Percentiles rank a stretch among this genome's conserved stretches.
phyloP scores from a whole-genome alignment of 1,140 invertebrate genomes.

The Goniozus legneri region DNA sequence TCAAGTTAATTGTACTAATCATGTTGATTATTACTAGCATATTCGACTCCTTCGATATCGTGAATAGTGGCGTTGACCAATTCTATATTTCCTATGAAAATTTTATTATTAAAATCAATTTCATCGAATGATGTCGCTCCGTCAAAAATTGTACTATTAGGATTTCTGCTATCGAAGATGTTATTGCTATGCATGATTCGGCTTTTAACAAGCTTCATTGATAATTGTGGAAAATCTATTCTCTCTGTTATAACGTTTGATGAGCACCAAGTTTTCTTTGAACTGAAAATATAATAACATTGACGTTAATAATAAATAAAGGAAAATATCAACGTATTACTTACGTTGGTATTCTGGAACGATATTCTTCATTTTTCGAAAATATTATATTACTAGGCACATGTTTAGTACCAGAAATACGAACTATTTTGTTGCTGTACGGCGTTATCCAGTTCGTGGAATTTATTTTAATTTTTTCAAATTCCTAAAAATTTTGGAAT shows the following conservation, averaged over 20 bases:
- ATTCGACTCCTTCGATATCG: conserved; percentile 5
- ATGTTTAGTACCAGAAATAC: conserved; percentile 31
- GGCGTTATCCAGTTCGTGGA: conserved; percentile 25
- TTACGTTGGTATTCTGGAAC: conserved; percentile 8
- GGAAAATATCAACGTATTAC: conserved; percentile 7
- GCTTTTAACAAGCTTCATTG: too few relatives aligned
- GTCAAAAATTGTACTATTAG: too few relatives aligned
- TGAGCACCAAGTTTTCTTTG: too few relatives aligned
- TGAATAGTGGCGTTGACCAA: conserved; percentile 11
- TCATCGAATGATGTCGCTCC: not conserved
- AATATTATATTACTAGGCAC: conserved; percentile 9
- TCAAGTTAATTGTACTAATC: too few relatives aligned
- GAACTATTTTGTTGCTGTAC: conserved; percentile 9
- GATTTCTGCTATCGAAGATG: too few relatives aligned
- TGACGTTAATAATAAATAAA: conserved; percentile 12
- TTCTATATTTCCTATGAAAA: conserved; percentile 9
- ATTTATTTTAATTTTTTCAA: conserved; percentile 26
- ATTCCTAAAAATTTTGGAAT: conserved; percentile 27
- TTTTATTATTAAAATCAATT: conserved; percentile 9
- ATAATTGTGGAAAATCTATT: too few relatives aligned
- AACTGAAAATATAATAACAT: not conserved
- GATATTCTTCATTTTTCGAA: conserved; percentile 15
- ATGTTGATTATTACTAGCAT: not conserved
- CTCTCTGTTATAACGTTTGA: too few relatives aligned
- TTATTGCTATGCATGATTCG: too few relatives aligned